Conservation (phyloP, 2,113 vertebrate species). For the Blennius ocellaris region DNA sequence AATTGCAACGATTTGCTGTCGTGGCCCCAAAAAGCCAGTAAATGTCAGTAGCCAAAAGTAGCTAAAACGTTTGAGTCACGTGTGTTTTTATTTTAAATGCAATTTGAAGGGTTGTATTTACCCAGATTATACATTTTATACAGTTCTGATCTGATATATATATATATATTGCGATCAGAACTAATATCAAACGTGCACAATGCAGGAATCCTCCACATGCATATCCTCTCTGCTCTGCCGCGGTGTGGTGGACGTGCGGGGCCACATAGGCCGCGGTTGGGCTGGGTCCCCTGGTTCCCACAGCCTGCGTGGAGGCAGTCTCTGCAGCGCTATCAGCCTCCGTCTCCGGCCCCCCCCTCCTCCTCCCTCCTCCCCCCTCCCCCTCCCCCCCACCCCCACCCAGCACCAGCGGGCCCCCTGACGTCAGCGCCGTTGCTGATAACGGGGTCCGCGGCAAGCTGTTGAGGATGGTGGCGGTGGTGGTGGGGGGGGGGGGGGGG, state of each 20-base stretch:
- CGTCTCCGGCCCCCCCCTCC: slow-evolving; percentile 78
- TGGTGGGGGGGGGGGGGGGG: slow-evolving; percentile 29
- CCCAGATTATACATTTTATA: too few relatives aligned
- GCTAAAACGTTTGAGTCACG: too few relatives aligned
- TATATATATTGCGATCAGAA: too few relatives aligned
- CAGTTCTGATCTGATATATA: too few relatives aligned
- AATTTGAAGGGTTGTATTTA: too few relatives aligned
- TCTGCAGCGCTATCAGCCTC: slow-evolving; percentile 73
- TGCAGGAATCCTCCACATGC: background rate
- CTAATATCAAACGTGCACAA: too few relatives aligned
- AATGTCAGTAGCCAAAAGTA: too few relatives aligned
- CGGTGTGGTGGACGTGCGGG: slow-evolving; percentile 72
- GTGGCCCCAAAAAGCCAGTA: too few relatives aligned
- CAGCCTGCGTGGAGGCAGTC: slow-evolving; percentile 78
- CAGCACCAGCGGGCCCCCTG: slow-evolving; percentile 76
- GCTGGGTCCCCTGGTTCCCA: slow-evolving; percentile 76
- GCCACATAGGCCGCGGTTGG: slow-evolving; percentile 67
- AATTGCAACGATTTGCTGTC: too few relatives aligned
- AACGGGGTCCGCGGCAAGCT: slow-evolving; percentile 67
- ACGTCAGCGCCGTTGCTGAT: slow-evolving; percentile 79
- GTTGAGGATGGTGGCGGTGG: background rate
- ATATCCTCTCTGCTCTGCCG: slow-evolving; percentile 36
- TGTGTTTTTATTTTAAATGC: too few relatives aligned
- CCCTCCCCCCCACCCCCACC: slow-evolving; percentile 72
- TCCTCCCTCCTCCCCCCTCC: too few relatives aligned